Conservation (phyloP, 2,888 invertebrate species). For the Chydorus sphaericus region DNA sequence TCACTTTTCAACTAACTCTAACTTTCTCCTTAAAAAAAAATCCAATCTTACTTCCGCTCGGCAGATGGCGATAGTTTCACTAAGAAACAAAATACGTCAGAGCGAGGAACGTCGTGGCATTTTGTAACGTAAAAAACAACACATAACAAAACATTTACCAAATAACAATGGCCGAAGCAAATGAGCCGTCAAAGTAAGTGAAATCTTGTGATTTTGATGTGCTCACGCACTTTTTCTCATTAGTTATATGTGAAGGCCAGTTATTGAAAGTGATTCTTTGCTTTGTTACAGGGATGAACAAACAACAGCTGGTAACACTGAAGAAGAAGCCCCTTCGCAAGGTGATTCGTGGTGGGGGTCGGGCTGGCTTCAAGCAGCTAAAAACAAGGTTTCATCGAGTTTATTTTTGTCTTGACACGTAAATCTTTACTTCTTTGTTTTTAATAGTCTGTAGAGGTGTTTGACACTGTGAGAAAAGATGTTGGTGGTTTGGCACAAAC, state of each 20-base stretch:
- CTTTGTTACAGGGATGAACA: neutral
- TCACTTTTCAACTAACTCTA: too few relatives aligned
- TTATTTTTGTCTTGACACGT: neutral
- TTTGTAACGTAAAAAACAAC: too few relatives aligned
- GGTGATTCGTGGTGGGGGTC: slow-evolving; percentile 37
- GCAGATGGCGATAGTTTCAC: too few relatives aligned
- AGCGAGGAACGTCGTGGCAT: too few relatives aligned
- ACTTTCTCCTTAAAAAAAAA: too few relatives aligned
- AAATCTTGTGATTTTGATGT: neutral
- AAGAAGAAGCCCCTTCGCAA: neutral
- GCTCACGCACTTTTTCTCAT: neutral
- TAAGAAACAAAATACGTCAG: too few relatives aligned
- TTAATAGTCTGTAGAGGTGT: slow-evolving; percentile 5
- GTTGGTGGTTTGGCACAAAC: slow-evolving; percentile 3
- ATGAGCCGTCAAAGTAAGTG: neutral
- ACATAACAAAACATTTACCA: too few relatives aligned
- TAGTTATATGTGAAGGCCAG: neutral
- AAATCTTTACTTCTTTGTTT: neutral
- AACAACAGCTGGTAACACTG: neutral
- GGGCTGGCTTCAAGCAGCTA: slow-evolving; percentile 42
- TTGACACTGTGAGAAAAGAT: slow-evolving; percentile 9
- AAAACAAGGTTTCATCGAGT: slow-evolving; percentile 35
- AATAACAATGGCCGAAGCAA: slow-evolving; percentile 3
- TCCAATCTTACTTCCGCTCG: too few relatives aligned
- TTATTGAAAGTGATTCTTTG: neutral